These are phyloP conservation scores for Empidonax traillii DNA, from an alignment of 2,113 vertebrate species.

Conservation along the genomic window DNA sequence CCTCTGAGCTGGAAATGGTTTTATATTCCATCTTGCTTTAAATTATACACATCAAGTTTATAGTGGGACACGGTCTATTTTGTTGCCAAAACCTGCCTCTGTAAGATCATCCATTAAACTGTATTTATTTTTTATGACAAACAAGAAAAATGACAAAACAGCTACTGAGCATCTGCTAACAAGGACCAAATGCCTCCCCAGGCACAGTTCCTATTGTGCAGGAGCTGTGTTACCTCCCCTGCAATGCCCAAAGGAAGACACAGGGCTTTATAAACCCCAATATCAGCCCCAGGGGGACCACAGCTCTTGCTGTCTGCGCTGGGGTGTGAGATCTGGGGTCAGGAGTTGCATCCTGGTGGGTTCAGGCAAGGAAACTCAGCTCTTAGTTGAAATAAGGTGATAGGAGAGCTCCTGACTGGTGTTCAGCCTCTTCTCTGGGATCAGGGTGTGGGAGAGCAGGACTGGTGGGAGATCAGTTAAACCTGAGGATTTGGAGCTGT, in stretches of 20 bases:
- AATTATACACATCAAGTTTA: conserved; percentile 71
- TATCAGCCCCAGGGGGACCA: neutral
- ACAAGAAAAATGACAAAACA: conserved; percentile 77
- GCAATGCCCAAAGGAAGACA: neutral
- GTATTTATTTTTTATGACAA: conserved; percentile 80
- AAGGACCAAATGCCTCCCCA: conserved; percentile 68
- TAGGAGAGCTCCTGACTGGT: neutral
- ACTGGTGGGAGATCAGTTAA: neutral
- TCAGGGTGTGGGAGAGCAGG: neutral
- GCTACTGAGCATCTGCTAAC: conserved; percentile 71
- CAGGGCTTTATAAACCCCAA: neutral
- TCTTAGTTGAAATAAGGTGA: neutral
- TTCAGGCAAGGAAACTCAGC: neutral
- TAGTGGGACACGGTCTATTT: conserved; percentile 66
- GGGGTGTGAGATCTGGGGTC: neutral
- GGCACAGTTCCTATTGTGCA: conserved; percentile 20
- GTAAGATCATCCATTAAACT: conserved; percentile 73
- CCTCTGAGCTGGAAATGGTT: conserved; percentile 68
- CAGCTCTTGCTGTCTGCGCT: neutral
- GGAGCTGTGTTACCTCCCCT: conserved; percentile 52
- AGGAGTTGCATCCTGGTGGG: neutral
- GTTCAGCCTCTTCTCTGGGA: neutral
- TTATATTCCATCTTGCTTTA: conserved; percentile 73
- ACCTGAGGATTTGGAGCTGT: neutral
- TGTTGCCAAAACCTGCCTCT: conserved; percentile 74